Evolutionary conservation across 2,888 invertebrate species (phyloP).

Genomic region (Thymelicus sylvestris): DNA sequence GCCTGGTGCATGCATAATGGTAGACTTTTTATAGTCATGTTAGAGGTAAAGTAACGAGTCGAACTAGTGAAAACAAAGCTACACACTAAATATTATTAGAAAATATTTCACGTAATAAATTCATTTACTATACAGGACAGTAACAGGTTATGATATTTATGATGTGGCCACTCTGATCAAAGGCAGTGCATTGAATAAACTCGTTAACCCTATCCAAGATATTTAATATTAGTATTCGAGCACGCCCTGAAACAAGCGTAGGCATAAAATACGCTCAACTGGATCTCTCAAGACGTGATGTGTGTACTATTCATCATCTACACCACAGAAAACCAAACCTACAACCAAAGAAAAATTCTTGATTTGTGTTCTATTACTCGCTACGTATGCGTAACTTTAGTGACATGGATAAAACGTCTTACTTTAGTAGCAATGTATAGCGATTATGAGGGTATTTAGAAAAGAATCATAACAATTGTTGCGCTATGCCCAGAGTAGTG

Average conservation of each 20-base stretch:
- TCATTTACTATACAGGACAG: no score
- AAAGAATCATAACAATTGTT: slow-evolving; percentile 9
- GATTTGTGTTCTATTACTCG: slow-evolving; percentile 21
- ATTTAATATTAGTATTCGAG: slow-evolving; percentile 40
- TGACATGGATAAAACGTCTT: background rate
- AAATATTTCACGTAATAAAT: no score
- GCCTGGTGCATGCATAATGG: no score
- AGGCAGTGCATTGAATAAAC: no score
- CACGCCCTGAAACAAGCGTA: slow-evolving; percentile 48
- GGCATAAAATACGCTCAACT: slow-evolving; percentile 49
- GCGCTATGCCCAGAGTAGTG: slow-evolving; percentile 39
- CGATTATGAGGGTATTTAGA: background rate
- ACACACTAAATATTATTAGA: no score
- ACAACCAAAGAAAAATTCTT: background rate
- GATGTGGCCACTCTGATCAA: no score
- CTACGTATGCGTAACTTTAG: background rate
- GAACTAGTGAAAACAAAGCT: no score
- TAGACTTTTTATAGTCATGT: no score
- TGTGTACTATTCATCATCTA: slow-evolving; percentile 33
- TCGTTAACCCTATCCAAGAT: background rate
- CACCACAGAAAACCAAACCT: no score
- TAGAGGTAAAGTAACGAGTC: no score
- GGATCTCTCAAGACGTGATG: slow-evolving; percentile 47
- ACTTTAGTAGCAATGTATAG: slow-evolving; percentile 5
- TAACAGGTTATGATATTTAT: no score